Base-by-base conservation (phyloP, 1,140 invertebrate species). In the Nephila pilipes region DNA sequence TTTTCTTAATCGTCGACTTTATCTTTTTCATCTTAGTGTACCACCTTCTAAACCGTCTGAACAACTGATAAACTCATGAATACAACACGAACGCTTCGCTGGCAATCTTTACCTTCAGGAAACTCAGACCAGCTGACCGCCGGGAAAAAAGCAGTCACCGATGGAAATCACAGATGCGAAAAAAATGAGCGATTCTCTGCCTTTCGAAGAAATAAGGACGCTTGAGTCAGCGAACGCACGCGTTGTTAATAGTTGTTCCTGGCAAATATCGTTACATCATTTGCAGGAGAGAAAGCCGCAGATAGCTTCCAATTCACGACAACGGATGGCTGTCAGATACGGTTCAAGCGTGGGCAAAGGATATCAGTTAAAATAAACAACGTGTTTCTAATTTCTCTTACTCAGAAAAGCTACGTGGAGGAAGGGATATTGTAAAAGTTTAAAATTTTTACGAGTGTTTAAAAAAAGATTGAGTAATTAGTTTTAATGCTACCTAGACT, bases 201-300 rank as follows among this genome's bases (percentile, higher is more conserved):
- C 25, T 46, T 81, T 81, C 79, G 14, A 18, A 54, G 25, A 81
- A 46, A 25, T n/a, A 22, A n/a, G 46, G 36, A 12, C 5, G 16
- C 20, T 81, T 81, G 79, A 81, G 79, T 81, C 79, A 81, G 36
- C 20, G 46, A 69, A 69, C 79, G 79, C 22, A 69, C 4, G 29
- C 65, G 8, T 16, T 69, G 25, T 25, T 69, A 16, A 14, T 14
- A 69, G 65, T 81, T 81, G 38, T 81, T 54, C 79, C 79, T 25
- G 79, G 36, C 79, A 81, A 81, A 81, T 54, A 81, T 4, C 36
- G 38, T 38, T 38, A 81, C 36, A 81, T 38, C 79, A 54, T 46
- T n/a, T 6, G 1, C n/a, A 0, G n/a, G n/a, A n/a, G n/a, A n/a
- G n/a, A n/a, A n/a, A n/a, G n/a, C n/a, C 69, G 46, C 16, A 10